phyloP scores from a whole-genome alignment of 2,888 invertebrate species.

The Drosophila algonquin region DNA sequence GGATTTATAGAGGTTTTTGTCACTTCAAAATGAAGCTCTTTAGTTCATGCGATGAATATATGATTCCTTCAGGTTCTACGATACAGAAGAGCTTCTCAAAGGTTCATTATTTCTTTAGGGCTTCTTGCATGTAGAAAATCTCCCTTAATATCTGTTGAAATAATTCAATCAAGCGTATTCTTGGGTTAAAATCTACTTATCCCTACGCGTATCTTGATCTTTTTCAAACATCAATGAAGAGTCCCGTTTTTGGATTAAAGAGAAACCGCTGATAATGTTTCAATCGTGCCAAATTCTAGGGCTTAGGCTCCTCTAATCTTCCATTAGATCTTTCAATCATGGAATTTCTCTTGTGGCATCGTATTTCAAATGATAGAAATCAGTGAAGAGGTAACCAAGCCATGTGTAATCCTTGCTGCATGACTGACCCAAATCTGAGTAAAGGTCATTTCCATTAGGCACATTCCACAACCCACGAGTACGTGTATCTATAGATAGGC shows the following conservation, averaged over 20 bases:
- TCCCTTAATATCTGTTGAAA: too few species aligned
- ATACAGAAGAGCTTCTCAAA: not conserved
- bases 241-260: not conserved
- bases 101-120: not conserved
- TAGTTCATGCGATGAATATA: too few species aligned
- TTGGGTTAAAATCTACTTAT: not conserved
- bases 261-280: not conserved
- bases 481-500: conserved; percentile 1
- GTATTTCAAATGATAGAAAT: conserved; percentile 1
- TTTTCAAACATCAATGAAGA: not conserved
- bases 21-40: too few species aligned
- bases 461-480: conserved; percentile 15
- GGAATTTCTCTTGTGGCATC: conserved; percentile 2
- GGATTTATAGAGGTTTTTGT: not conserved
- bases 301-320: conserved; percentile 4
- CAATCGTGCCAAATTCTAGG: not conserved
- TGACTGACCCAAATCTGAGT: conserved; percentile 36
- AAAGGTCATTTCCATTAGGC: conserved; percentile 32
- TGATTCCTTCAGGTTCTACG: too few species aligned
- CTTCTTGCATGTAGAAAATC: too few species aligned
- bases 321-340: conserved; percentile 15
- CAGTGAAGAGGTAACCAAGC: not conserved
- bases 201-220: not conserved
- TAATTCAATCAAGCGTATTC: not conserved
- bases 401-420: conserved; percentile 16